Conservation (phyloP, 2,113 vertebrate species). For the Himantopus leucocephalus region DNA sequence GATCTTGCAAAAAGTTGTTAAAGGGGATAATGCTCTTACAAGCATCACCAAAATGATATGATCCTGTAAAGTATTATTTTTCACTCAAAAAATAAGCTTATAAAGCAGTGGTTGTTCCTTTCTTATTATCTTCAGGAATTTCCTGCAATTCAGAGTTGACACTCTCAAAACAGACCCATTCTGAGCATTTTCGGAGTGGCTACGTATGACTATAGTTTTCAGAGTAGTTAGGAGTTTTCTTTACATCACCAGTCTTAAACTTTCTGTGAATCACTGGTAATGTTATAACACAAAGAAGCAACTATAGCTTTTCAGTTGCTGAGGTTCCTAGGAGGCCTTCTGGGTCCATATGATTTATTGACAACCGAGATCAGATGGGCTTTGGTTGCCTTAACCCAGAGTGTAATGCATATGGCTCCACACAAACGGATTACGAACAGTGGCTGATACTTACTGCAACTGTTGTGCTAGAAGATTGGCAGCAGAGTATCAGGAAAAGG, state of each 20-base stretch:
- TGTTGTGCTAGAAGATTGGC: slow-evolving; percentile 4
- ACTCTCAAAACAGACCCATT: rapidly evolving
- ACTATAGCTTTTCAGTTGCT: background rate
- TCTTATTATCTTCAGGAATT: background rate
- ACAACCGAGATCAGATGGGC: background rate
- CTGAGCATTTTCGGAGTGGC: background rate
- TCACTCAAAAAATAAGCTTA: background rate
- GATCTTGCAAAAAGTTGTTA: background rate
- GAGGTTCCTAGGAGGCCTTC: background rate
- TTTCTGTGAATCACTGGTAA: background rate
- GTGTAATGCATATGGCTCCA: background rate
- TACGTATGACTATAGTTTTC: background rate
- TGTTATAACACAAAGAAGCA: background rate
- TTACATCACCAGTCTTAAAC: background rate
- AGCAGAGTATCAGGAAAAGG: background rate
- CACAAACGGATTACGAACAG: background rate
- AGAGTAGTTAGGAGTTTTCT: background rate
- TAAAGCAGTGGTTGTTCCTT: background rate
- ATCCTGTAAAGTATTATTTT: background rate
- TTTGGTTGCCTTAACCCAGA: slow-evolving; percentile 14
- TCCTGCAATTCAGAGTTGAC: background rate
- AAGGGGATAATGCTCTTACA: background rate
- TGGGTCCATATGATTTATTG: background rate
- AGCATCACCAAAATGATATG: background rate
- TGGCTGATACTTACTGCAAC: slow-evolving; percentile 2